Conservation (phyloP, 1,140 invertebrate genomes). For the Lasaia peninsularis region DNA sequence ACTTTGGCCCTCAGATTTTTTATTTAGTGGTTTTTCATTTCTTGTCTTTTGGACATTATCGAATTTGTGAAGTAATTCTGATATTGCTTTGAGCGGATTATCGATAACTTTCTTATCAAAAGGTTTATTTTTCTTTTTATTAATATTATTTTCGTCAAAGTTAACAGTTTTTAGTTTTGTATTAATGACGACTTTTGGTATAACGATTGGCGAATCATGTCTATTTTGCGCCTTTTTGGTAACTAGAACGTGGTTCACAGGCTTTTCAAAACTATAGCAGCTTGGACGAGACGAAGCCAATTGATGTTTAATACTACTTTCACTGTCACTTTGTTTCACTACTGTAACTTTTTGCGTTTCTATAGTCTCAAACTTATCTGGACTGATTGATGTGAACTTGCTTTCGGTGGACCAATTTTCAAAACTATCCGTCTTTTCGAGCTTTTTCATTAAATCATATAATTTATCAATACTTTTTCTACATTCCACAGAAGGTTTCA, state of each 20-base stretch:
- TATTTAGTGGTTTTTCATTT: constrained; percentile 30
- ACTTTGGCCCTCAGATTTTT: constrained; percentile 28
- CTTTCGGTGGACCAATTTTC: constrained; percentile 22
- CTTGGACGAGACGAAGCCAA: constrained; percentile 45
- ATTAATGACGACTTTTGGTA: constrained; percentile 53
- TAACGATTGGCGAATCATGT: constrained; percentile 20
- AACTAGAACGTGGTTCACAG: background rate
- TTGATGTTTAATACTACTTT: constrained; percentile 52
- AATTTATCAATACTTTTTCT: constrained; percentile 62
- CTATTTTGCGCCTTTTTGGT: constrained; percentile 18
- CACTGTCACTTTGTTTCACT: constrained; percentile 45
- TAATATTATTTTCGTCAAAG: constrained; percentile 31
- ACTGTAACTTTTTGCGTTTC: background rate
- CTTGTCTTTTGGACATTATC: constrained; percentile 55
- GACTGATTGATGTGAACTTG: constrained; percentile 12
- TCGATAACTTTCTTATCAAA: constrained; percentile 29
- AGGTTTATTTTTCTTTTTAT: constrained; percentile 36
- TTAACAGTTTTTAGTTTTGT: constrained; percentile 40
- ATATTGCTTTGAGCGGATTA: constrained; percentile 63
- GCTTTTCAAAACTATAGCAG: constrained; percentile 43
- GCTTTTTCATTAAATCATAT: constrained; percentile 55
- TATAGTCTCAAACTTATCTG: constrained; percentile 11
- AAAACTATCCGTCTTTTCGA: constrained; percentile 26
- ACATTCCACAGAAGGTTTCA: constrained; percentile 36
- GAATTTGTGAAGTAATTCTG: constrained; percentile 57